Base-by-base conservation (phyloP, 2,888 invertebrate species). In the Drosophila niveifrons region DNA sequence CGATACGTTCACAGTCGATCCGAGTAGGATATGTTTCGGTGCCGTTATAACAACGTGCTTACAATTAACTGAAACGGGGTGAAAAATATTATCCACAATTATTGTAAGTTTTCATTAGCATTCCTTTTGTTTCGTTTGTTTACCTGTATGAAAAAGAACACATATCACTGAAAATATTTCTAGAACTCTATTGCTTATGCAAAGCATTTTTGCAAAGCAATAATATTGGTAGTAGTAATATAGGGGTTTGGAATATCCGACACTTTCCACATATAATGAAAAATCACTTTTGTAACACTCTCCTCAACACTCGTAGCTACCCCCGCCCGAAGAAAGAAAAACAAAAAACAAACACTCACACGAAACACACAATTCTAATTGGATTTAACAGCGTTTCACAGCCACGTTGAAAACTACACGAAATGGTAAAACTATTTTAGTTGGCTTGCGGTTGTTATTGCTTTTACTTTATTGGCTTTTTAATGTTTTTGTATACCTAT, bases 1-100 rank as follows among this genome's bases (percentile, higher is more conserved):
- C 18, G 88, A 94, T 88, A 97, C 95, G 72, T 95, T 95, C 44
- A 96, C 93, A 56, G 94, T 95, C 3, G 95, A 95, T 18, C 96
- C 97, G 58, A 94, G 92, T 13, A 96, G 95, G n/a, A 95, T 94
- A 50, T 96, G 95, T 8, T 95, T 95, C 91, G 95, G 94, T 72
- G 94, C 94, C 10, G 93, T 92, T 72, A 96, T 90, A 61, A 92
- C 91, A 48, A 96, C 93, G 75, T 93, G 93, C 43, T 66, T 67
- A 53, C 79, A 65, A 44, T 70, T 55, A 34, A 66, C 87, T 87
- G n/a, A 2, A n/a, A 71, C 55, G 11, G 2, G 36, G 36, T 3
- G 11, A 11, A 36, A 36, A 3, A 6, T 11, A n/a, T 36, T 36
- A 23, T 23, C 6, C n/a, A n/a, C n/a, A 36, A 36, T 36, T 36